Conservation (phyloP, 1,140 invertebrate species). For the Pogonomyrmex barbatus region DNA sequence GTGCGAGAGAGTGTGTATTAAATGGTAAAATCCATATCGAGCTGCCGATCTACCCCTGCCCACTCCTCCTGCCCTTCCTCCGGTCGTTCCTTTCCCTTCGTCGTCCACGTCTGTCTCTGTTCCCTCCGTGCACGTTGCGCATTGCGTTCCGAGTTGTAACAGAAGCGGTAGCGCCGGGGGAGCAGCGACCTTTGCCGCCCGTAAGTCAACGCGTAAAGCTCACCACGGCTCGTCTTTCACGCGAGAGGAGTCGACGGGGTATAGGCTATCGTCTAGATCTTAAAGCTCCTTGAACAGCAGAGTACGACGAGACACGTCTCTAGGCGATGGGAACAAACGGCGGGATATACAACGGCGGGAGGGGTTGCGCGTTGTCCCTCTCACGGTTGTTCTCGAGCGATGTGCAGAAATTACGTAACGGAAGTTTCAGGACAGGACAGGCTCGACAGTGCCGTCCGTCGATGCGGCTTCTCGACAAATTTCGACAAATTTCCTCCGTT, state of each 20-base stretch:
- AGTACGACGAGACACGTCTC: neutral
- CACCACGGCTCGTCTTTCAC: constrained; percentile 60
- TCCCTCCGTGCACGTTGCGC: constrained; percentile 4
- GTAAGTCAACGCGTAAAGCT: constrained; percentile 63
- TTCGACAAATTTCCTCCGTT: neutral
- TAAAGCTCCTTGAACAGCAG: constrained; percentile 22
- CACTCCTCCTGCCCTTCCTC: neutral
- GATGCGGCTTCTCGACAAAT: neutral
- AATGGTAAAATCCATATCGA: constrained; percentile 71
- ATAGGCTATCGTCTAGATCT: constrained; percentile 38
- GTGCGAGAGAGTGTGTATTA: constrained; percentile 65
- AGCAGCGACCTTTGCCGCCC: constrained; percentile 69
- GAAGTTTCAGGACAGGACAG: neutral
- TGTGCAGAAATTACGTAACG: neutral
- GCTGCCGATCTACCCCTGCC: constrained; percentile 7
- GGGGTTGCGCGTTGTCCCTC: neutral
- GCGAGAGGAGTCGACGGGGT: constrained; percentile 19
- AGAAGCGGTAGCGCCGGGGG: constrained; percentile 63
- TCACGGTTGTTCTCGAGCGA: neutral
- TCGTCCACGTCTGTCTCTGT: neutral
- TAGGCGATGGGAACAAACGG: neutral
- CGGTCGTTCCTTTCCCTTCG: neutral
- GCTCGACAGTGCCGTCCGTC: no score
- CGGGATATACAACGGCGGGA: neutral
- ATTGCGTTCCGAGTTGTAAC: constrained; percentile 32